Conservation (phyloP, 30 jellyfish, hydroid and myxozoan species). For the Phacellophora camtschatica region DNA sequence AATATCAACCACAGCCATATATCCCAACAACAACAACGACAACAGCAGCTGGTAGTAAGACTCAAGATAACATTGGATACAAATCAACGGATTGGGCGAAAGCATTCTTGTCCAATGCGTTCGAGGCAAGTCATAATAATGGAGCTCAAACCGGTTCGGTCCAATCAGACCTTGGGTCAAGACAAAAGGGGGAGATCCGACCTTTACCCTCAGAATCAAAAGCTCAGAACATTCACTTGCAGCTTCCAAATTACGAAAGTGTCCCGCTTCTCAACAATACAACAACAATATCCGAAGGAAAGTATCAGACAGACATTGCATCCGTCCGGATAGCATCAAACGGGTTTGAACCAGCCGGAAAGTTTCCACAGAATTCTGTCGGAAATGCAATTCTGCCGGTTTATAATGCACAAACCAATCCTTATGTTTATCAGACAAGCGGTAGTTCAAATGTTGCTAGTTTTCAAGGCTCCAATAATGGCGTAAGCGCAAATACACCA, state of each 20-base stretch:
- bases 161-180: too few relatives aligned
- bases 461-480: background rate
- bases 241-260: background rate
- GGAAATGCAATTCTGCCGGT: background rate
- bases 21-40: background rate
- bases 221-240: background rate
- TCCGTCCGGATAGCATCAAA: slow-evolving; percentile 4
- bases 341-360: background rate
- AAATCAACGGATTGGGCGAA: slow-evolving; percentile 46
- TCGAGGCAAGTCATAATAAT: too few relatives aligned
- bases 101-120: slow-evolving; percentile 4
- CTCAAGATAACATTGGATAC: slow-evolving; percentile 30
- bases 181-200: background rate
- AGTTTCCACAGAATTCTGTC: background rate
- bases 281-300: slow-evolving; percentile 5
- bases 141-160: too few relatives aligned
- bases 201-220: background rate
- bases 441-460: background rate
- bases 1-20: background rate
- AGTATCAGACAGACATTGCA: slow-evolving; percentile 19
- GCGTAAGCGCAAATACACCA: background rate
- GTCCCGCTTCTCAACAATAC: background rate
- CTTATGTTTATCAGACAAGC: background rate
- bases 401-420: background rate
- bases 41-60: background rate